These are phyloP conservation scores for Graptemys geographica DNA, from an alignment of 2,797 vertebrate genomes.

Conservation along the genomic window DNA sequence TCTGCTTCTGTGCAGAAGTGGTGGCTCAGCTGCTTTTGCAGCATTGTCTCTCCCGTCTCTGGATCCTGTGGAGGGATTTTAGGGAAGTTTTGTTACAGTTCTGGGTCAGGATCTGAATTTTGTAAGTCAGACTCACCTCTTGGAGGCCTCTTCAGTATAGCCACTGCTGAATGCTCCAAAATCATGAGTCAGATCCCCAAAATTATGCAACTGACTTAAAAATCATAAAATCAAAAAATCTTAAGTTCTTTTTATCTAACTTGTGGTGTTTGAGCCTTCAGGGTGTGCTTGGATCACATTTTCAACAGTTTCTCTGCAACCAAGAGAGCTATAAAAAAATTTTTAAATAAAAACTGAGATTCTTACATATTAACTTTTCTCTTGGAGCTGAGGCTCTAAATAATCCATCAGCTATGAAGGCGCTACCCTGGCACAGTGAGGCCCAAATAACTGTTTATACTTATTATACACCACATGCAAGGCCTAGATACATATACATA, in stretches of 20 bases:
- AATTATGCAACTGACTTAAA: neutral
- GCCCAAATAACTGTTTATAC: neutral
- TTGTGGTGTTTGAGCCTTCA: neutral
- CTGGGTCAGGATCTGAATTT: no score
- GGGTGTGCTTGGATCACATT: neutral
- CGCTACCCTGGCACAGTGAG: neutral
- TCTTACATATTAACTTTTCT: neutral
- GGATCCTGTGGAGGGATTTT: no score
- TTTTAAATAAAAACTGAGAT: neutral
- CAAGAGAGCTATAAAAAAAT: neutral
- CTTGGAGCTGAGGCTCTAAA: neutral
- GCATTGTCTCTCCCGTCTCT: neutral
- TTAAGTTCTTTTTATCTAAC: neutral
- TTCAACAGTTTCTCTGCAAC: neutral
- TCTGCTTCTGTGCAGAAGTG: neutral
- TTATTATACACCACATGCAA: neutral
- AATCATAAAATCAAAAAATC: neutral
- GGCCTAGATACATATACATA: neutral
- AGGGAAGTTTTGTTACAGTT: neutral
- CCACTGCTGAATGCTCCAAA: neutral
- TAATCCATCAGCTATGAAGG: neutral
- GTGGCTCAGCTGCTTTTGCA: neutral
- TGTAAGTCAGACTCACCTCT: neutral
- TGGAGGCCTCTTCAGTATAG: no score
- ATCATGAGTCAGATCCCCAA: neutral